Percentiles rank a stretch among this genome's conserved stretches.
Conservation (phyloP, 2,113 vertebrate species). For the Rhegmatorhina hoffmannsi region DNA sequence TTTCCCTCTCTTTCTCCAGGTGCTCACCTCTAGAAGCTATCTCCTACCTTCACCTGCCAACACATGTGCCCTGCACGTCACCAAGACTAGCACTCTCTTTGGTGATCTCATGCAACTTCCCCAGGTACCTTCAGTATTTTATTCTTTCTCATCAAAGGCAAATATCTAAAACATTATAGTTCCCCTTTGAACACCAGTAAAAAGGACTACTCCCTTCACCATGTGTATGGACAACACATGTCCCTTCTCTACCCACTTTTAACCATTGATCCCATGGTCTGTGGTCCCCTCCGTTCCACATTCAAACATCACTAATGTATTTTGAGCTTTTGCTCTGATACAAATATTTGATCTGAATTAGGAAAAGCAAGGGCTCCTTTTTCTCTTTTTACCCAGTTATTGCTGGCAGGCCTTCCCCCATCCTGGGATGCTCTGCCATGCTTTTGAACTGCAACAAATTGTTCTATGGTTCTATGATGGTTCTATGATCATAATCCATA, state of each 20-base stretch:
- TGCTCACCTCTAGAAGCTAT: not conserved
- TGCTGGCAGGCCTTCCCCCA: not conserved
- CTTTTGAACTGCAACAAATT: not conserved
- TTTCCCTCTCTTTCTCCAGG: not conserved
- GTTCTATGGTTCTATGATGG: too few species aligned
- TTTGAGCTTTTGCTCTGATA: not conserved
- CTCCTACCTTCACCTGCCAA: not conserved
- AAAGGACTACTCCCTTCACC: not conserved
- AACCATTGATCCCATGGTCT: not conserved
- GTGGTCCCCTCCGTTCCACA: not conserved
- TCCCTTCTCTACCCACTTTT: not conserved
- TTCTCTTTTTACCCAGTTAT: not conserved
- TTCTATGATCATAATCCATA: not conserved
- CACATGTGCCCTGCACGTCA: accelerated
- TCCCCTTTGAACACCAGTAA: not conserved
- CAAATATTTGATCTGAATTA: not conserved
- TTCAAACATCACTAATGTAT: not conserved
- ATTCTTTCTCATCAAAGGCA: not conserved
- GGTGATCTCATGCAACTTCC: not conserved
- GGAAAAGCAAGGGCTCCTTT: not conserved
- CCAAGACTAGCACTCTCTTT: not conserved
- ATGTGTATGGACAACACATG: not conserved
- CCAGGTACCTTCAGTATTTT: not conserved
- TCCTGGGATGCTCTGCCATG: not conserved
- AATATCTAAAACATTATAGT: not conserved